Conservation (phyloP, 2,113 vertebrate genomes). For the Polyodon spathula region DNA sequence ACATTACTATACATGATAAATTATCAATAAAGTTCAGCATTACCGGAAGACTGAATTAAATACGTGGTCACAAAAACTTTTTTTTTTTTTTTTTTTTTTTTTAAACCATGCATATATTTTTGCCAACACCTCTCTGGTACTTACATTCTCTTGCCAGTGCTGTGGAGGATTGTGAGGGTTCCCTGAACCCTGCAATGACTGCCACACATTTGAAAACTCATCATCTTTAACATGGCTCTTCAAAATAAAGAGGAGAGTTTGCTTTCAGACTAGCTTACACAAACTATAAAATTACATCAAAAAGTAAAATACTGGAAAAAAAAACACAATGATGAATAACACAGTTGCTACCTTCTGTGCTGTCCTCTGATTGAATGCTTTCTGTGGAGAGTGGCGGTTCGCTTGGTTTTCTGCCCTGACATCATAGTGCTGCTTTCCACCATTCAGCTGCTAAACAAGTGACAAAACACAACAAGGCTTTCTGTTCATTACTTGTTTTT, state of each 20-base stretch:
- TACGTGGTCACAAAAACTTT: no score
- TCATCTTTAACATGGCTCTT: conserved; percentile 57
- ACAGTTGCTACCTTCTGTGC: conserved; percentile 44
- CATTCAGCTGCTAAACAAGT: conserved; percentile 54
- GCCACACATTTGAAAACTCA: conserved; percentile 84
- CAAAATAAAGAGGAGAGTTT: background rate
- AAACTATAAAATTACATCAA: background rate
- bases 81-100: no score
- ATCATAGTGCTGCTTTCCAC: conserved; percentile 47
- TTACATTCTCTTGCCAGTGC: conserved; percentile 65
- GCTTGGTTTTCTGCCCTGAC: conserved; percentile 59
- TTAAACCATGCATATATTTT: no score
- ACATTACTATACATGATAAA: no score
- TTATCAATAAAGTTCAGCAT: no score
- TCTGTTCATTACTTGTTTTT: no score
- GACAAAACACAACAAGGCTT: background rate
- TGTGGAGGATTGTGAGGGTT: conserved; percentile 60
- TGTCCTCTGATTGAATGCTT: conserved; percentile 57
- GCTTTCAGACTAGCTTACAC: background rate
- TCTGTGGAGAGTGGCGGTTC: conserved; percentile 56
- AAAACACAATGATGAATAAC: background rate
- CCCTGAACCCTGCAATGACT: conserved; percentile 70
- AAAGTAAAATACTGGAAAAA: background rate
- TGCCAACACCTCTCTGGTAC: conserved; percentile 21
- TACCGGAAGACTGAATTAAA: no score